These are phyloP conservation scores for Cyphomyrus plagiostoma DNA, from an alignment of 2,113 vertebrate genomes.

Conservation along the genomic window DNA sequence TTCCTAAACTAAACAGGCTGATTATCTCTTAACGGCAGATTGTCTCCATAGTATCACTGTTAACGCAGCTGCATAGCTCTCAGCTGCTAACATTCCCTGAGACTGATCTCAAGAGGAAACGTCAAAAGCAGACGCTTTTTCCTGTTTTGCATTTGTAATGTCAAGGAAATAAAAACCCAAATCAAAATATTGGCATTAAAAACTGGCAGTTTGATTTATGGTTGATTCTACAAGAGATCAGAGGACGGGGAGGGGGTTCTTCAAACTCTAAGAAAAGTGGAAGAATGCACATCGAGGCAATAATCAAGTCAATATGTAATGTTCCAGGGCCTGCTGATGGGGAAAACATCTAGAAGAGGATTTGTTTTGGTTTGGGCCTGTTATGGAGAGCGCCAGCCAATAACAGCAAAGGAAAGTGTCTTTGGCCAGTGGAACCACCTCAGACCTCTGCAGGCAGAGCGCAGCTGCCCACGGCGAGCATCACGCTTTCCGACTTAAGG, in stretches of 20 bases:
- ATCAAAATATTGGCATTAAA: constrained; percentile 16
- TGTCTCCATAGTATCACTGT: background rate
- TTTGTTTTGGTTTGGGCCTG: background rate
- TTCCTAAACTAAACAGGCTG: background rate
- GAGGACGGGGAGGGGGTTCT: background rate
- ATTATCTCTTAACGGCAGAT: constrained; percentile 15
- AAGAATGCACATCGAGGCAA: background rate
- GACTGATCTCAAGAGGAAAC: constrained; percentile 26
- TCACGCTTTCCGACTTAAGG: constrained; percentile 12
- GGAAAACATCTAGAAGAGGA: background rate
- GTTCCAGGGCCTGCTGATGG: constrained; percentile 4
- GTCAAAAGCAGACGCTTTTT: constrained; percentile 28
- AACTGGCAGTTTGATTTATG: background rate
- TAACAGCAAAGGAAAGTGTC: background rate
- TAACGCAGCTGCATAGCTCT: constrained; percentile 22
- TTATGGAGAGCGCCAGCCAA: background rate
- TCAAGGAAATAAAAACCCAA: background rate
- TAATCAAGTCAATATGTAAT: background rate
- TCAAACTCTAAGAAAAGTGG: background rate
- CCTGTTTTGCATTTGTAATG: constrained; percentile 22
- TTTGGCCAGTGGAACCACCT: background rate
- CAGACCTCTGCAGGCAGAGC: constrained; percentile 16
- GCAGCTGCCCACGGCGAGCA: constrained; percentile 21
- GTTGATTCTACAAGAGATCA: background rate
- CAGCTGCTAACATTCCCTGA: constrained; percentile 12